These are phyloP conservation scores for Lucilia sericata DNA, from an alignment of 1,140 invertebrate species.

Conservation along the genomic window DNA sequence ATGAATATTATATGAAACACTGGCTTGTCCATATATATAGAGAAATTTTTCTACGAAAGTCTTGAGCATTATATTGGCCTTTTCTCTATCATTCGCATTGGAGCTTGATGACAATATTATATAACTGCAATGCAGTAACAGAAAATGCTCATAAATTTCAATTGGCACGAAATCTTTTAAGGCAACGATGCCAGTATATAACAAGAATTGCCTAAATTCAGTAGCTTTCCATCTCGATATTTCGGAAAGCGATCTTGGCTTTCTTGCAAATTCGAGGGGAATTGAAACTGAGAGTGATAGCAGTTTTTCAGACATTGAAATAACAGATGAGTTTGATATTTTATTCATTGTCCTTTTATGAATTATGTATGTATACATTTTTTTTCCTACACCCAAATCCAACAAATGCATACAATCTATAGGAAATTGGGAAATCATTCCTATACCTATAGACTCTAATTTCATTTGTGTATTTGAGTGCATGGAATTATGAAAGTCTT, in stretches of 20 bases:
- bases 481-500: background rate
- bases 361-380: slow-evolving; percentile 46
- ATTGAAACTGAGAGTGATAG: slow-evolving; percentile 39
- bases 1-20: background rate
- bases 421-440: no score
- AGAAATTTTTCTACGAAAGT: background rate
- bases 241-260: slow-evolving; percentile 50
- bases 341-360: slow-evolving; percentile 34
- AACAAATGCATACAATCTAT: no score
- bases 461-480: slow-evolving; percentile 33
- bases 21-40: background rate
- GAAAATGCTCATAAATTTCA: slow-evolving; percentile 19
- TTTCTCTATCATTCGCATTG: background rate
- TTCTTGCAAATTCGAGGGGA: slow-evolving; percentile 49
- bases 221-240: background rate
- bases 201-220: no score
- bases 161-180: slow-evolving; percentile 5
- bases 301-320: slow-evolving; percentile 44
- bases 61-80: background rate
- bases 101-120: background rate
- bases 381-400: slow-evolving; percentile 43
- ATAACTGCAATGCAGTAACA: slow-evolving; percentile 17
- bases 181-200: background rate
- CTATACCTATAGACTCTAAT: slow-evolving; percentile 31
- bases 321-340: background rate